Evolutionary conservation across 2,888 invertebrate species (phyloP), one percentile per base, ranked within the genome.

Genomic region (Cryptus viduatorius): DNA sequence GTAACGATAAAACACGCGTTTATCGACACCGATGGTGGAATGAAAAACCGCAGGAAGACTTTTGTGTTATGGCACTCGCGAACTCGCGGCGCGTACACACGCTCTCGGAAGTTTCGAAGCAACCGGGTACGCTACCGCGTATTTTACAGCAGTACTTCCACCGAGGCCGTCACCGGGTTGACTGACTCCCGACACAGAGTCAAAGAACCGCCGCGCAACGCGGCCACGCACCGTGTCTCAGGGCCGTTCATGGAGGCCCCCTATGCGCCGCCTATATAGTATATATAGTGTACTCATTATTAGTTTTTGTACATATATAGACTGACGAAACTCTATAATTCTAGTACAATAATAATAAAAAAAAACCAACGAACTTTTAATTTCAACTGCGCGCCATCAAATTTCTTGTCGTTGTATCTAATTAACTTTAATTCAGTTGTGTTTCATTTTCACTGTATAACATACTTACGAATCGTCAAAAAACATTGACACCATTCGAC

Each of bases 131-230:
- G 50, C 77, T 72, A 76, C 78, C 83, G 80, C 77, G 83, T 69
- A n/a, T 73, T 64, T 61, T 72, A 72, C 83, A 76, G 80, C 80
- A 69, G 71, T 86, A 87, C 89, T 89, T 84, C 84, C 86, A 87
- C 79, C 86, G 83, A 79, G 88, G 89, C 91, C 92, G 92, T 90
- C 93, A 91, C 92, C 91, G 93, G 91, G 93, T 93, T 93, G 93
- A 93, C 93, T 93, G 93, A 93, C 93, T 93, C 91, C 87, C 89
- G 87, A 87, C 89, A 71, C 88, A 83, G 90, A 90, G 90, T 91
- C 92, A 92, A 91, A 90, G 90, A 89, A 91, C 92, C 88, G 88
- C 83, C 89, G 93, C 92, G 93, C 92, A 92, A 87, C 89, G 77
- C 84, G 79, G 82, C 89, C 89, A 90, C 92, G 91, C 93, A 92